Evolutionary conservation across 2,797 vertebrate genomes (phyloP), one percentile per base, ranked within the genome.

Genomic region (Bradypodion ventrale): DNA sequence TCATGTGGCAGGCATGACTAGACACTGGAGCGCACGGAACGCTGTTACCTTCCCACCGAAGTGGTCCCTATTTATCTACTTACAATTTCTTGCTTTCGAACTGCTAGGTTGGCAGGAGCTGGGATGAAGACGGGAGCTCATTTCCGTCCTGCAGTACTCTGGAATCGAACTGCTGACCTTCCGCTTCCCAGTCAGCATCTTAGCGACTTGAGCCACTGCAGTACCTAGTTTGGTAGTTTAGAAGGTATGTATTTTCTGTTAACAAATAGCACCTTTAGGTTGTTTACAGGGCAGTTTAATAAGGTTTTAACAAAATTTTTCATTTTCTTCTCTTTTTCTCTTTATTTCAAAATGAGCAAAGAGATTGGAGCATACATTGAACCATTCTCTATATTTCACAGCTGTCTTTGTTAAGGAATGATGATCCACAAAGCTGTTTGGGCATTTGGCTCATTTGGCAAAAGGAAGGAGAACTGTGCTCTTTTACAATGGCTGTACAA

Each of bases 351-450:
- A 87, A 78, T 46, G 65, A 91, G 78, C 76, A 56, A 56, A 21
- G 76, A 59, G 83, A 86, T 88, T 87, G 88, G 87, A 85, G 0
- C 81, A 85, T 76, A 23, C 49, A 75, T 60, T 91, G 83, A 93
- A 78, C 91, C 88, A 89, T 91, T 83, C 7, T 69, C 87, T 91
- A 86, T 92, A 89, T 94, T 90, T 93, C 74, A 80, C 89, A 90
- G 83, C 87, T 94, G 89, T 91, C 90, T 86, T 83, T 87, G 82
- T 88, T 91, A 87, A 82, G 84, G 83, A 82, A 85, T 78, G 85
- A 90, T 63, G 91, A 91, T 85, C 87, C 89, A 69, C 91, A 90
- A 90, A 89, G 80, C 82, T 92, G 84, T 90, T 93, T 85, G 66
- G n/a, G 35, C 56, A 84, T 83, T 90, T 91, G 88, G 83, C 81